These are phyloP conservation scores for Camelus dromedarius DNA, from an alignment of 2,113 vertebrate genomes.

Conservation along the genomic window DNA sequence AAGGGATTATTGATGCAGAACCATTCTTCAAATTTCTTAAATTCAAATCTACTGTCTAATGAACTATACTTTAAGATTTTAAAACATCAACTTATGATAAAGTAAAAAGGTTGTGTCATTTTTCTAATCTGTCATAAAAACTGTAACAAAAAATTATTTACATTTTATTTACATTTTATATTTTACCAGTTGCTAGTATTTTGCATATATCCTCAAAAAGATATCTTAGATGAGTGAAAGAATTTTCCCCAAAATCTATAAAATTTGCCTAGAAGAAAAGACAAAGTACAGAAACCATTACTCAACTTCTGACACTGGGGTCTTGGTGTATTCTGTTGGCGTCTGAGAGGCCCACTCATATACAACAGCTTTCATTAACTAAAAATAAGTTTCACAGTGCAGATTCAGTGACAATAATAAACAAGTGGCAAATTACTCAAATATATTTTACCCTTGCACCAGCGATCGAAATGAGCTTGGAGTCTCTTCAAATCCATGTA, in stretches of 20 bases:
- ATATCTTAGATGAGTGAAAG: slow-evolving; percentile 15
- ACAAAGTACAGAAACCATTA: slow-evolving; percentile 47
- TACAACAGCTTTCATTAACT: slow-evolving; percentile 62
- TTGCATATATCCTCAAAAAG: not conserved
- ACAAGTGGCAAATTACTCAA: slow-evolving; percentile 77
- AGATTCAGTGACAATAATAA: slow-evolving; percentile 74
- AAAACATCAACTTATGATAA: not conserved
- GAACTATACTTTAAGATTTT: not conserved
- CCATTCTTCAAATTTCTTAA: not conserved
- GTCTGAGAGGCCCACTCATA: slow-evolving; percentile 1
- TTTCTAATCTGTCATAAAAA: slow-evolving; percentile 17
- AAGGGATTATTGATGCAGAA: not conserved
- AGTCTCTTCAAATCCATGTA: slow-evolving; percentile 50
- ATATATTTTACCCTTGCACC: slow-evolving; percentile 65
- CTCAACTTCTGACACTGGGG: slow-evolving; percentile 52
- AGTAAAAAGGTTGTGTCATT: not conserved
- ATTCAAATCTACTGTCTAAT: not conserved
- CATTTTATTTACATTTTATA: not conserved
- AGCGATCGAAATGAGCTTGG: slow-evolving; percentile 47
- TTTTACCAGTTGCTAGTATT: slow-evolving; percentile 28
- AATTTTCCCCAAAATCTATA: not conserved
- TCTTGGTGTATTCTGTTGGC: slow-evolving; percentile 8
- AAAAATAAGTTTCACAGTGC: slow-evolving; percentile 68
- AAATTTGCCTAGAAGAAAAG: slow-evolving; percentile 57
- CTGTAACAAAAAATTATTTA: not conserved